phyloP scores from a whole-genome alignment of 2,888 invertebrate species.

The Mamestra brassicae region DNA sequence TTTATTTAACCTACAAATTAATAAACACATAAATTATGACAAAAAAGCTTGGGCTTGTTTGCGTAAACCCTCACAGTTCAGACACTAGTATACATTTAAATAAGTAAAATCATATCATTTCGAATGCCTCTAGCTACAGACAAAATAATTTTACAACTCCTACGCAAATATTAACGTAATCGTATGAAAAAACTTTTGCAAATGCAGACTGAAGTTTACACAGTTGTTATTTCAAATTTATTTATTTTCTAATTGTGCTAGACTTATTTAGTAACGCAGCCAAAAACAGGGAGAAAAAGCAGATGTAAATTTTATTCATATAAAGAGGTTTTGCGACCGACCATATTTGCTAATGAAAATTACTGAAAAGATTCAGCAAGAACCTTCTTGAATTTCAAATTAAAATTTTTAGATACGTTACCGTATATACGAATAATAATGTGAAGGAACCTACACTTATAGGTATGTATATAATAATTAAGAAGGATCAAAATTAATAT shows the following conservation, averaged over 20 bases:
- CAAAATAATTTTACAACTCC: neutral
- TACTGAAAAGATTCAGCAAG: constrained; percentile 69
- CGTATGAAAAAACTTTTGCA: neutral
- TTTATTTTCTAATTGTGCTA: constrained; percentile 50
- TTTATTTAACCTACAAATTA: neutral
- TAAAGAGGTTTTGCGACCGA: constrained; percentile 62
- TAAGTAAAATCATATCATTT: neutral
- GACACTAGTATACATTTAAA: constrained; percentile 9
- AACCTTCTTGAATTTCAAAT: constrained; percentile 64
- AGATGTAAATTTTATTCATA: constrained; percentile 81
- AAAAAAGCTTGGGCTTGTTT: neutral
- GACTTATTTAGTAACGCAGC: constrained; percentile 63
- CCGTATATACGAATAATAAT: neutral
- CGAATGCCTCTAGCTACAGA: neutral
- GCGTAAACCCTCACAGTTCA: neutral
- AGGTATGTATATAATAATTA: neutral
- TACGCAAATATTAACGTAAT: neutral
- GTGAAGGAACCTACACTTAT: neutral
- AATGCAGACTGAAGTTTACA: constrained; percentile 10
- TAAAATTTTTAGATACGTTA: constrained; percentile 47
- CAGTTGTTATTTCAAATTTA: constrained; percentile 44
- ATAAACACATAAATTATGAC: neutral
- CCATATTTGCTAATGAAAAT: constrained; percentile 78
- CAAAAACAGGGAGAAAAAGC: constrained; percentile 64
- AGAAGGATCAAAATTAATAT: no score